Evolutionary conservation across 2,888 invertebrate genomes (phyloP).

Genomic region (Spodoptera exigua): DNA sequence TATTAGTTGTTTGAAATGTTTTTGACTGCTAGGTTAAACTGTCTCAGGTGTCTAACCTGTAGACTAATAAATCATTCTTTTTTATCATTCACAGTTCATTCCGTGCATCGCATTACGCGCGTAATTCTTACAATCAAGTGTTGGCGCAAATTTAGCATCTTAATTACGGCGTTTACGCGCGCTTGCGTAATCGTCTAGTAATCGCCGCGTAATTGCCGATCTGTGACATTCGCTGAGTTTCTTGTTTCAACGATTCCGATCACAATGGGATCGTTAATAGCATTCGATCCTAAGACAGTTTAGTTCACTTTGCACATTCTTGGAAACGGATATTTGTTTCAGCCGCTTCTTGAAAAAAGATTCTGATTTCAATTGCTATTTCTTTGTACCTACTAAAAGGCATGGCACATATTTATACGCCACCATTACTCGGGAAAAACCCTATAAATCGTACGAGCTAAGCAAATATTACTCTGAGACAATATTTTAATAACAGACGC

Average conservation of each 20-base stretch:
- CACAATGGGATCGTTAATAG: constrained; percentile 49
- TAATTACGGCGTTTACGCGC: constrained; percentile 69
- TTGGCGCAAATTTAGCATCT: constrained; percentile 59
- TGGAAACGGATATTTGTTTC: constrained; percentile 9
- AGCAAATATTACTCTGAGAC: constrained; percentile 1
- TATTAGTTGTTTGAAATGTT: too few species aligned
- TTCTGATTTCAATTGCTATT: too few species aligned
- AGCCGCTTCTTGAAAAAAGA: neutral
- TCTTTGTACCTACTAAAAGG: too few species aligned
- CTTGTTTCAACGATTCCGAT: constrained; percentile 51
- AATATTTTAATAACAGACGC: constrained; percentile 7
- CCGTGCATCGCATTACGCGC: constrained; percentile 10
- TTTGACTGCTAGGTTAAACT: too few species aligned
- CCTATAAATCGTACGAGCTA: neutral
- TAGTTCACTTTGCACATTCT: constrained; percentile 22
- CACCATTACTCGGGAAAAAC: neutral
- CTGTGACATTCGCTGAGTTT: constrained; percentile 44
- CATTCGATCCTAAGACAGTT: constrained; percentile 34
- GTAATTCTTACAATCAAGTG: constrained; percentile 39
- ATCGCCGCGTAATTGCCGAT: constrained; percentile 61
- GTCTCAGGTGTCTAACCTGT: neutral
- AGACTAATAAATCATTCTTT: neutral
- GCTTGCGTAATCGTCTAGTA: constrained; percentile 60
- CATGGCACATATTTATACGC: too few species aligned
- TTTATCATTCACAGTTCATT: neutral